A percentile compares a stretch with the other conserved stretches of the same genome.
These are phyloP conservation scores for Gnathonemus echidnorhynchus DNA, from an alignment of 2,113 vertebrate species.

Conservation along the genomic window DNA sequence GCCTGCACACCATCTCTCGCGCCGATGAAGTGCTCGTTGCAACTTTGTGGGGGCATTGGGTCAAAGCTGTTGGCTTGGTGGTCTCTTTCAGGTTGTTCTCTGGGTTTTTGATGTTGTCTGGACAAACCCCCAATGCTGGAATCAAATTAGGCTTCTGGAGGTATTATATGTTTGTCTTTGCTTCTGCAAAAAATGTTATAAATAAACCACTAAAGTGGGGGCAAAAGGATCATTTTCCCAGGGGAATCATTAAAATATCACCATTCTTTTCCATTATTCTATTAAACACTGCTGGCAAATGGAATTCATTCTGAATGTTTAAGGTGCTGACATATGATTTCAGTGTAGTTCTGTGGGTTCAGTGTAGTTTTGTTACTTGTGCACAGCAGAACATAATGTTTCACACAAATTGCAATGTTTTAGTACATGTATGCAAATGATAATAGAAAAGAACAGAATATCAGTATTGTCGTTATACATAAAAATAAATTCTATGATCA, in stretches of 20 bases:
- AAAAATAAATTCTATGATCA: not conserved
- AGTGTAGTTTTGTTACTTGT: not conserved
- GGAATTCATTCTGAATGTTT: not conserved
- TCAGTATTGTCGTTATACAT: not conserved
- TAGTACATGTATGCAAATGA: not conserved
- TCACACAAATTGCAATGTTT: not conserved
- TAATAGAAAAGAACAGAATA: not conserved
- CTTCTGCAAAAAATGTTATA: not conserved
- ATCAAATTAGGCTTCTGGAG: no score
- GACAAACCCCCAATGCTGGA: not conserved
- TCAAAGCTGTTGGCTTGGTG: no score
- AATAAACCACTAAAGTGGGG: not conserved
- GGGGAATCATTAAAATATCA: no score
- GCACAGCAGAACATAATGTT: not conserved
- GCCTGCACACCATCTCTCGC: no score
- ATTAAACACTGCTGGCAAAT: no score
- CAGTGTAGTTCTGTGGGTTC: not conserved
- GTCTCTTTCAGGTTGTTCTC: not conserved
- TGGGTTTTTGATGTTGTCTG: not conserved
- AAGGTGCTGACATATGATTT: not conserved
- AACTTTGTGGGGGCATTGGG: no score
- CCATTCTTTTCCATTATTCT: no score
- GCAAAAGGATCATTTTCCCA: not conserved
- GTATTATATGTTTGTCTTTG: not conserved
- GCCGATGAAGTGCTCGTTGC: no score